Evolutionary conservation across 2,797 vertebrate genomes (phyloP).

Genomic region (Leucoraja ocellata): DNA sequence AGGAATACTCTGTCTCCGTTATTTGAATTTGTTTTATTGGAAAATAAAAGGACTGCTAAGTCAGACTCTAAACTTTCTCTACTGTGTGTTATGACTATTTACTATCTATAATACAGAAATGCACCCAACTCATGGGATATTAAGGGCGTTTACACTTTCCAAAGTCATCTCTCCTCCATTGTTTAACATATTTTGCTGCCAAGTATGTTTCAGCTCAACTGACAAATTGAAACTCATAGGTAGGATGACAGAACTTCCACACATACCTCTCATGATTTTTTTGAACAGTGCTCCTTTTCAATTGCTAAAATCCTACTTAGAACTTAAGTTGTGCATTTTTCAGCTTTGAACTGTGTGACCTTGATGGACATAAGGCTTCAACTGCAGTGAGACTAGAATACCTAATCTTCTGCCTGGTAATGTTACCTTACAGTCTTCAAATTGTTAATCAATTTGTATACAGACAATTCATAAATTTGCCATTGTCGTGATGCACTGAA

Average conservation of each 20-base stretch:
- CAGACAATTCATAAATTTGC: neutral
- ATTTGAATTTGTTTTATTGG: no score
- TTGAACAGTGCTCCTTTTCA: neutral
- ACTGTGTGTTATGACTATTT: no score
- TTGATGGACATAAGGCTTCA: no score
- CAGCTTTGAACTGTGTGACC: no score
- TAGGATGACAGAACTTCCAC: neutral
- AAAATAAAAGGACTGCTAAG: no score
- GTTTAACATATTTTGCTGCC: neutral
- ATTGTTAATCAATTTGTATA: neutral
- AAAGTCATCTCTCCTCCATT: neutral
- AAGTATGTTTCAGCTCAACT: neutral
- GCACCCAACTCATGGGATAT: neutral
- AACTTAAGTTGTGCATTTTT: neutral
- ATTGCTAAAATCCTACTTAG: neutral
- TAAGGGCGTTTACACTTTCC: neutral
- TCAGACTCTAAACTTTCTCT: no score
- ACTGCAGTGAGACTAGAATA: no score
- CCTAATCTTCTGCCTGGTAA: no score
- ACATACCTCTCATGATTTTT: neutral
- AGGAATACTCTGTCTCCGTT: no score
- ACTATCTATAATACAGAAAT: no score
- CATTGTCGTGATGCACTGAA: neutral
- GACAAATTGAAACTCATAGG: neutral
- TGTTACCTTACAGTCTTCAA: no score